Base-by-base conservation (phyloP, 2,888 invertebrate genomes). In the Brenthis hecate region DNA sequence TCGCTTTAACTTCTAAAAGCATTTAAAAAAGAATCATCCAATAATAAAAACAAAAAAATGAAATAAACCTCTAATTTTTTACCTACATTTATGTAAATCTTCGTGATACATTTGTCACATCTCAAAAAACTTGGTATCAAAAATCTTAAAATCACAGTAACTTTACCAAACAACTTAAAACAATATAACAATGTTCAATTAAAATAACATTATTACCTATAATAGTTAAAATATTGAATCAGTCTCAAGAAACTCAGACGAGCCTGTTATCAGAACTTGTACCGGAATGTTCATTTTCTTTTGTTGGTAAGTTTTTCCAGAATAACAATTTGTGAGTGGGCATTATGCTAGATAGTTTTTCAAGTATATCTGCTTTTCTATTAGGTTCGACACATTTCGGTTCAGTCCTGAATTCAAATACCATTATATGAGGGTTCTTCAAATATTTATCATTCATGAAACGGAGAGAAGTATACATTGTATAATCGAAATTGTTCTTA, bases 291-390 rank as follows among this genome's bases (percentile, higher is more conserved):
- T 32, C 53, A 65, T 64, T 64, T 61, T 70, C 51, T 50, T 58
- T 72, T 57, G 51, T 69, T 51, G 74, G 69, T 60, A 74, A 68
- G 47, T 68, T 65, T 66, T 73, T 50, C 50, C 50, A 50, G n/a
- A 50, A 50, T 50, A 50, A 13, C 50, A 50, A 50, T 50, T 50
- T 50, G 50, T 50, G 50, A 50, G 50, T 1, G n/a, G 50, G 50
- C 13, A 50, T 50, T 50, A 50, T 50, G 50, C 50, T 50, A 6
- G 50, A 50, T 50, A 50, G 50, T 50, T 50, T 50, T 50, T 50
- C 50, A 50, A 50, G 50, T 50, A 50, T 50, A 50, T 50, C 50
- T 14, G 50, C 50, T 50, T 50, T 50, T 50, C 50, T 50, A 13
- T 50, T 50, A 8, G 50, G 50, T 13, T 50, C 50, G n/a, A 50